Evolutionary conservation across 2,888 invertebrate genomes (phyloP).

Genomic region (Blomia tropicalis): DNA sequence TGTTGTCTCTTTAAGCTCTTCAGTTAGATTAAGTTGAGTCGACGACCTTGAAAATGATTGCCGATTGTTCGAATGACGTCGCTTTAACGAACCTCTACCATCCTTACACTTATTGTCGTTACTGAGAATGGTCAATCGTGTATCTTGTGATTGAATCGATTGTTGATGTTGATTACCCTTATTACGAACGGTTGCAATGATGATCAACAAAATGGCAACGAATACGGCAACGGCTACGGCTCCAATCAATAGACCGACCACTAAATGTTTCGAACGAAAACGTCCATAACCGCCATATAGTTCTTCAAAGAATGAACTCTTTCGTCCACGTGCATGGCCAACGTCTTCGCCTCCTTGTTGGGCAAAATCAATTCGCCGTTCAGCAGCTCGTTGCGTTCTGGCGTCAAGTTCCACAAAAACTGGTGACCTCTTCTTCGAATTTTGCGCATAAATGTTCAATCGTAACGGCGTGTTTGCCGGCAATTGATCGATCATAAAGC

Average conservation of each 20-base stretch:
- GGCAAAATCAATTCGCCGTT: conserved; percentile 20
- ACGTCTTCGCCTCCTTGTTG: background rate
- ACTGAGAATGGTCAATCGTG: background rate
- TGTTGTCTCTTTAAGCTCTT: conserved; percentile 4
- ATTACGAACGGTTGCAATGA: background rate
- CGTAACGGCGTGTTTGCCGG: conserved; percentile 18
- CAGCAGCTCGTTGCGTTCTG: conserved; percentile 17
- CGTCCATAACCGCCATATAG: conserved; percentile 9
- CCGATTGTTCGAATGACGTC: background rate
- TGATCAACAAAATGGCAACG: conserved; percentile 17
- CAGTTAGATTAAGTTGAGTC: background rate
- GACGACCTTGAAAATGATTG: background rate
- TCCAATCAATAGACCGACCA: conserved; percentile 16
- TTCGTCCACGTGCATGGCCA: background rate
- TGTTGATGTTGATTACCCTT: background rate
- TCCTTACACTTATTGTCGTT: background rate
- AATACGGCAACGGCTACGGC: conserved; percentile 15
- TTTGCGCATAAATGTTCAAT: conserved; percentile 20
- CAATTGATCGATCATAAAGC: conserved; percentile 18
- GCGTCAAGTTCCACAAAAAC: conserved; percentile 5
- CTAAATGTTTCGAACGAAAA: conserved; percentile 16
- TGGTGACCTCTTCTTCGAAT: background rate
- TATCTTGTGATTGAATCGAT: background rate
- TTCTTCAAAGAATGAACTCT: conserved; percentile 5
- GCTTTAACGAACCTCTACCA: background rate